Evolutionary conservation across 2,888 invertebrate genomes (phyloP).

Genomic region (Euclidia mi): DNA sequence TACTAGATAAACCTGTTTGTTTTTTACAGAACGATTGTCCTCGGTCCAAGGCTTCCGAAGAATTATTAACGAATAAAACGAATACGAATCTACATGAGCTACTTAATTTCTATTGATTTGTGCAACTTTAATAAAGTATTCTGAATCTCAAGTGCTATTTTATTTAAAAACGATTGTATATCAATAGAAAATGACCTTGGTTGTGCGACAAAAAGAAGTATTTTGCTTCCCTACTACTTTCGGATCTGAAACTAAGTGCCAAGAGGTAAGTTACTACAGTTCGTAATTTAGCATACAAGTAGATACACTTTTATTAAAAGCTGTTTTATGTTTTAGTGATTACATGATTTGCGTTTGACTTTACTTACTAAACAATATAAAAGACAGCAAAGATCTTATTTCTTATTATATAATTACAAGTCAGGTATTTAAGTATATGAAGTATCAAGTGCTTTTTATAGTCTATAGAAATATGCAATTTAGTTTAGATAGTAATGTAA

Average conservation of each 20-base stretch:
- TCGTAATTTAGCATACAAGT: too few relatives aligned
- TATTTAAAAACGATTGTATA: background rate
- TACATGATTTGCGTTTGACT: too few relatives aligned
- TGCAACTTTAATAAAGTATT: slow-evolving; percentile 11
- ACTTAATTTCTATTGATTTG: slow-evolving; percentile 15
- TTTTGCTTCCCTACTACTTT: slow-evolving; percentile 2
- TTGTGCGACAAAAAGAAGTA: slow-evolving; percentile 9
- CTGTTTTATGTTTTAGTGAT: too few relatives aligned
- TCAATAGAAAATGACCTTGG: slow-evolving; percentile 9
- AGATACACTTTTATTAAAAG: too few relatives aligned
- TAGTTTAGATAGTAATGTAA: too few relatives aligned
- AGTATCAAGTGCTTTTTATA: too few relatives aligned
- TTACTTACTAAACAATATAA: too few relatives aligned
- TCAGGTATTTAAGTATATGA: too few relatives aligned
- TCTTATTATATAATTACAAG: too few relatives aligned
- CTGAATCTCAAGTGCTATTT: slow-evolving; percentile 9
- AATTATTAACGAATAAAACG: slow-evolving; percentile 12
- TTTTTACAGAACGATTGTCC: slow-evolving; percentile 15
- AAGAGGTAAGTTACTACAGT: background rate
- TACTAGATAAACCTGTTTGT: slow-evolving; percentile 24
- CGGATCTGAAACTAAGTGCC: slow-evolving; percentile 1
- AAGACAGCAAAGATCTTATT: too few relatives aligned
- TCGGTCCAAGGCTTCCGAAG: slow-evolving; percentile 17
- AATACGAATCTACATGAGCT: slow-evolving; percentile 17
- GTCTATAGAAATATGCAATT: too few relatives aligned